Conservation (phyloP, 2,888 invertebrate genomes). For the Pachydiplax longipennis region DNA sequence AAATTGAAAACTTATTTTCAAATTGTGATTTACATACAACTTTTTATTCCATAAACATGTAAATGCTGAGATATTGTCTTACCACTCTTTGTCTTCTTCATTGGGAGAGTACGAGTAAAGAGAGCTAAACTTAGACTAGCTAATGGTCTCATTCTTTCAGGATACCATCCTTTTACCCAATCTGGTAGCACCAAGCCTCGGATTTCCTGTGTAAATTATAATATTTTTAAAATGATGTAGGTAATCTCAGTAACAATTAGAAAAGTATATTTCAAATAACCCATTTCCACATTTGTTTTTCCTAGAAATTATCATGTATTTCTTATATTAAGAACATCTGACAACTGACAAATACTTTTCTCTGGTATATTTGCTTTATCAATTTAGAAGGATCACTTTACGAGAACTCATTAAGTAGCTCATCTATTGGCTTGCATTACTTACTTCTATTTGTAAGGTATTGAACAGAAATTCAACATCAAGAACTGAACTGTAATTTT, state of each 20-base stretch:
- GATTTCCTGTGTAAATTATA: conserved; percentile 58
- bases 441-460: conserved; percentile 70
- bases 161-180: conserved; percentile 76
- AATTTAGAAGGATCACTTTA: no score
- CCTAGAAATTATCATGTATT: no score
- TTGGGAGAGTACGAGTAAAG: conserved; percentile 72
- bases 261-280: no score
- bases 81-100: conserved; percentile 79
- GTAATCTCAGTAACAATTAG: not conserved
- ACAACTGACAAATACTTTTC: no score
- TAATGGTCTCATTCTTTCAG: conserved; percentile 70
- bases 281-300: no score
- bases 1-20: not conserved
- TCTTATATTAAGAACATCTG: no score
- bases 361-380: no score
- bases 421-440: not conserved
- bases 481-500: conserved; percentile 67
- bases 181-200: conserved; percentile 75
- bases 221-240: not conserved
- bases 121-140: conserved; percentile 74
- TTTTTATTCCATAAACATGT: not conserved
- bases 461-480: conserved; percentile 77
- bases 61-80: conserved; percentile 51
- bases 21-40: not conserved
- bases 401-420: not conserved